phyloP scores from a whole-genome alignment of 2,888 invertebrate genomes.

The Calameuta filiformis region DNA sequence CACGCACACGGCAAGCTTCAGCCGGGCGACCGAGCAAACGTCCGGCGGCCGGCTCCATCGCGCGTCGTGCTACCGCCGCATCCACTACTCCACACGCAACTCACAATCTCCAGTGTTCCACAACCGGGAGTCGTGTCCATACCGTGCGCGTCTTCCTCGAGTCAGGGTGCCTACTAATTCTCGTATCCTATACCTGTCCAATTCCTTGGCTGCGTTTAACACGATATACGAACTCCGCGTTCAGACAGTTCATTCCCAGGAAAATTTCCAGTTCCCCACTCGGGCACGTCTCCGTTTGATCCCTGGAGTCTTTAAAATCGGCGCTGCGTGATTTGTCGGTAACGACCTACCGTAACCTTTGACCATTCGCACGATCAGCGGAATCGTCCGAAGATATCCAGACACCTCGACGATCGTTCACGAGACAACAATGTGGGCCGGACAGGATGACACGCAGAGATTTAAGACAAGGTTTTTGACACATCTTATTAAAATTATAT shows the following conservation, averaged over 20 bases:
- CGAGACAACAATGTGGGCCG: slow-evolving; percentile 52
- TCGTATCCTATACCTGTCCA: not conserved
- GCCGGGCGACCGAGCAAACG: slow-evolving; percentile 7
- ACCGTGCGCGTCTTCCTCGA: slow-evolving; percentile 6
- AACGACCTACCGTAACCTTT: not conserved
- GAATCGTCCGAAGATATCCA: not conserved
- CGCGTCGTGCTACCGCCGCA: slow-evolving; percentile 12
- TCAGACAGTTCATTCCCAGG: not conserved
- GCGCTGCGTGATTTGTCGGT: not conserved
- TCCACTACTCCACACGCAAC: slow-evolving; percentile 15
- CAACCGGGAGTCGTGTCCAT: slow-evolving; percentile 21
- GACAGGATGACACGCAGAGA: slow-evolving; percentile 58
- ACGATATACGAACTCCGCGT: not conserved
- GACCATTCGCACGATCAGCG: not conserved
- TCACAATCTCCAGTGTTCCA: slow-evolving; percentile 24
- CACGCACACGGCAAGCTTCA: slow-evolving; percentile 3
- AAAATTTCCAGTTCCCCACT: not conserved
- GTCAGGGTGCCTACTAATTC: not conserved
- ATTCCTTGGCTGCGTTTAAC: not conserved
- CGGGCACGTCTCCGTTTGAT: not conserved
- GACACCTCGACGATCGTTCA: not conserved
- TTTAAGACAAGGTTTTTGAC: slow-evolving; percentile 58
- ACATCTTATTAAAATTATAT: not conserved
- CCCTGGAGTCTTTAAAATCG: not conserved
- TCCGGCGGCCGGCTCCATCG: slow-evolving; percentile 9